These are phyloP conservation scores for Cyaniris semiargus DNA, from an alignment of 2,888 invertebrate species.

Conservation along the genomic window DNA sequence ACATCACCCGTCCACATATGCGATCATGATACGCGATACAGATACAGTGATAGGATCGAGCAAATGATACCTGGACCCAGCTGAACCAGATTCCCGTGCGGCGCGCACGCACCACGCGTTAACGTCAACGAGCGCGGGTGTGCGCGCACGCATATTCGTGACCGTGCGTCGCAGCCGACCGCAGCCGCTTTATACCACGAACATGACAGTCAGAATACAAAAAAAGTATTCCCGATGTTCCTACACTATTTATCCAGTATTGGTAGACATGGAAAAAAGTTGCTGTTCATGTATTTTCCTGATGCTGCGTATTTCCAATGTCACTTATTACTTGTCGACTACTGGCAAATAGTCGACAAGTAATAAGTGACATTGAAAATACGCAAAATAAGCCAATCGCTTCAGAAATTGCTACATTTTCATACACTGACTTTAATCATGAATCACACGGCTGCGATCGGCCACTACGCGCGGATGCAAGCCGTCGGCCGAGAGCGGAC, in stretches of 20 bases:
- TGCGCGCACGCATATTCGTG: background rate
- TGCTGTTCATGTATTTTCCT: background rate
- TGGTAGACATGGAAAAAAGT: background rate
- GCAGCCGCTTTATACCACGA: background rate
- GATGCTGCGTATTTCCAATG: too few species aligned
- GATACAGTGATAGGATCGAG: too few species aligned
- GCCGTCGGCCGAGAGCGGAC: conserved; percentile 16
- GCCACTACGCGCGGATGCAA: background rate
- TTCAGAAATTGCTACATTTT: background rate
- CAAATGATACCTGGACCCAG: background rate
- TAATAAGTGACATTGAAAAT: background rate
- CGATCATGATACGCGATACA: too few species aligned
- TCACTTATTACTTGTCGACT: too few species aligned
- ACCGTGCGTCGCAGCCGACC: background rate
- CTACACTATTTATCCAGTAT: background rate
- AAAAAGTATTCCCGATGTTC: background rate
- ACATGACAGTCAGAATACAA: background rate
- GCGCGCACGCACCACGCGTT: conserved; percentile 36
- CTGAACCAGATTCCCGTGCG: conserved; percentile 35
- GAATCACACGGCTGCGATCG: background rate
- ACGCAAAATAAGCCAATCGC: background rate
- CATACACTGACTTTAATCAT: background rate
- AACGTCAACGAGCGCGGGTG: conserved; percentile 29
- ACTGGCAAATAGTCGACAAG: too few species aligned
- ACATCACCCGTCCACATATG: too few species aligned